Conservation (phyloP, 2,113 vertebrate genomes). For the Cochlearius cochlearius region DNA sequence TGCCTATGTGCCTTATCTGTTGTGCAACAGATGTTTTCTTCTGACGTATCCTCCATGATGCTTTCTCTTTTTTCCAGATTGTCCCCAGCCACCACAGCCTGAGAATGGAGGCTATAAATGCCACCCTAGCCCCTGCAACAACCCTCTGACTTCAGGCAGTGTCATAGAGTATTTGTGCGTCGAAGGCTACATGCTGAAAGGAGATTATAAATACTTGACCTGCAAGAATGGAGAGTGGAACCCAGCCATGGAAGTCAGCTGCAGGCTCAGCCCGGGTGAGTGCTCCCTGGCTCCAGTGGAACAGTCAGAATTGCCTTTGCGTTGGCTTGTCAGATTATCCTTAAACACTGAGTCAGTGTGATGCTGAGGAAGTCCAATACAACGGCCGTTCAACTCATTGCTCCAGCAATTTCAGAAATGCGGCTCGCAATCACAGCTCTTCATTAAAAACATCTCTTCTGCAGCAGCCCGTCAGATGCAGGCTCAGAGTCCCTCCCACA, state of each 20-base stretch:
- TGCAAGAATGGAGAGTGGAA: slow-evolving; percentile 96
- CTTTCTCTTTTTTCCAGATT: slow-evolving; percentile 75
- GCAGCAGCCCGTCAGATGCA: neutral
- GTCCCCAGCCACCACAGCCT: slow-evolving; percentile 88
- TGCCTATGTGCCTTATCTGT: neutral
- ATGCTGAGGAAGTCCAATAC: neutral
- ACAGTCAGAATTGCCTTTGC: neutral
- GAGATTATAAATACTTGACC: slow-evolving; percentile 95
- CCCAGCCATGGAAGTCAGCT: slow-evolving; percentile 93
- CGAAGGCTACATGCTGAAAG: slow-evolving; percentile 93
- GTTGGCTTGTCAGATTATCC: neutral
- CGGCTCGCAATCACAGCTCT: neutral
- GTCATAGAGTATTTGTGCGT: slow-evolving; percentile 97
- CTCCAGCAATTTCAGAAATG: neutral
- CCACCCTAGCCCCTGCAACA: slow-evolving; percentile 89
- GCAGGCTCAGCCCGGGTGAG: slow-evolving; percentile 89
- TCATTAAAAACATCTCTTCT: neutral
- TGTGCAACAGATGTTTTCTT: neutral
- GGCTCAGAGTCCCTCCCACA: neutral
- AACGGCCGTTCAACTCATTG: neutral
- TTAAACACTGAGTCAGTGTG: neutral
- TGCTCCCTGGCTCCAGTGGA: neutral
- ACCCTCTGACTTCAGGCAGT: slow-evolving; percentile 84
- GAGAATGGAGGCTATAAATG: slow-evolving; percentile 96
- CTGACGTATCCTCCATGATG: neutral